phyloP scores from a whole-genome alignment of 2,797 vertebrate species.

The Chelon labrosus region DNA sequence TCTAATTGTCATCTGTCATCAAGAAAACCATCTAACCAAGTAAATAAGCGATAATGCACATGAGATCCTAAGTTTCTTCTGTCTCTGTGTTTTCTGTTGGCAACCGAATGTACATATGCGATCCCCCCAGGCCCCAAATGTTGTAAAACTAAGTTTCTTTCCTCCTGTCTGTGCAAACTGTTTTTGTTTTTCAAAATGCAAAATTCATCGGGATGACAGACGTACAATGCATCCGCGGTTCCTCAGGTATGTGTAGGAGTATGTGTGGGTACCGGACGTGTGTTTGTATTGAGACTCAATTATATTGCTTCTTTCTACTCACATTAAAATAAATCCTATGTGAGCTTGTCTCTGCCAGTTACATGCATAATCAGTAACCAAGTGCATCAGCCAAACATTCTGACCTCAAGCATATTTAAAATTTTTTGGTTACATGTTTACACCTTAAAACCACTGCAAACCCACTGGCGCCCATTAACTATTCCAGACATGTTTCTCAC shows the following conservation, averaged over 20 bases:
- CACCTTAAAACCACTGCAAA: not conserved
- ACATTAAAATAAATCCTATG: constrained; percentile 2
- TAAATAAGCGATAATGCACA: constrained; percentile 70
- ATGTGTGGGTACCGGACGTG: constrained; percentile 2
- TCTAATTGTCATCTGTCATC: constrained; percentile 78
- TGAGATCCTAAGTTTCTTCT: constrained; percentile 45
- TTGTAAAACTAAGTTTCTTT: constrained; percentile 18
- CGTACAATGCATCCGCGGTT: constrained; percentile 13
- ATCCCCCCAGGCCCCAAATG: constrained; percentile 45
- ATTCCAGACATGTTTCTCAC: not conserved
- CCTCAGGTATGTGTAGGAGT: constrained; percentile 23
- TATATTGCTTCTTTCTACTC: constrained; percentile 10
- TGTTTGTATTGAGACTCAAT: constrained; percentile 14
- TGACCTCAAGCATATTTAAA: constrained; percentile 2
- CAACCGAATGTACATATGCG: constrained; percentile 14
- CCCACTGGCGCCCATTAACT: too few relatives aligned
- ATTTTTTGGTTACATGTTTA: constrained; percentile 5
- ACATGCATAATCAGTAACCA: constrained; percentile 14
- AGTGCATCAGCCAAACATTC: constrained; percentile 1
- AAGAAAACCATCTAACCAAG: constrained; percentile 63
- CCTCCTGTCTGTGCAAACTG: constrained; percentile 25
- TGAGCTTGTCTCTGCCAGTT: constrained; percentile 18
- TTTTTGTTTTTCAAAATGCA: constrained; percentile 34
- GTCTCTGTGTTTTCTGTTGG: constrained; percentile 30
- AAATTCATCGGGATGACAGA: constrained; percentile 27